These are phyloP conservation scores for Morpho helenor DNA, from an alignment of 2,888 invertebrate species.

Conservation along the genomic window DNA sequence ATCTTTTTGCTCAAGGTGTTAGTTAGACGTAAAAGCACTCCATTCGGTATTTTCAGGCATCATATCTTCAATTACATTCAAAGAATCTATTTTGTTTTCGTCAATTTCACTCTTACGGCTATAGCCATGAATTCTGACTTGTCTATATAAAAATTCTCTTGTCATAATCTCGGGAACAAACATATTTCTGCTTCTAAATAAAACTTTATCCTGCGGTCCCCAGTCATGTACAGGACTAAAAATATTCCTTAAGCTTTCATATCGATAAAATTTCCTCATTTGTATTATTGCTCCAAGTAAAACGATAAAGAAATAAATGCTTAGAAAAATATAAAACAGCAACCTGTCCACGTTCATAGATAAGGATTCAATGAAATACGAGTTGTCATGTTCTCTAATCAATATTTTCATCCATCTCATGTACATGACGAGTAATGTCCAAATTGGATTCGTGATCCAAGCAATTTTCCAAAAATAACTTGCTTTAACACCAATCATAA, in stretches of 20 bases:
- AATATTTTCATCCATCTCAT: slow-evolving; percentile 34
- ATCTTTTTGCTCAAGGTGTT: neutral
- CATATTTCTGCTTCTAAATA: slow-evolving; percentile 65
- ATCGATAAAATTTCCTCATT: slow-evolving; percentile 34
- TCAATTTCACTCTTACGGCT: slow-evolving; percentile 17
- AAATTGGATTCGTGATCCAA: slow-evolving; percentile 56
- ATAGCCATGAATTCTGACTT: slow-evolving; percentile 62
- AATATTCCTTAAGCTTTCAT: slow-evolving; percentile 32
- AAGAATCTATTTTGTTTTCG: slow-evolving; percentile 14
- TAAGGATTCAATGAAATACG: slow-evolving; percentile 35
- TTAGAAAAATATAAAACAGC: slow-evolving; percentile 41
- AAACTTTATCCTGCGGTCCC: slow-evolving; percentile 58
- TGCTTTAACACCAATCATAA: slow-evolving; percentile 68
- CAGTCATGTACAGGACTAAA: slow-evolving; percentile 45
- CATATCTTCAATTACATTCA: slow-evolving; percentile 16
- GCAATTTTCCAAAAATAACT: slow-evolving; percentile 57
- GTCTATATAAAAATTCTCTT: slow-evolving; percentile 68
- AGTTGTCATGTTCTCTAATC: slow-evolving; percentile 33
- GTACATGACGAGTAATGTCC: slow-evolving; percentile 39
- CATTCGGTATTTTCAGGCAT: slow-evolving; percentile 38
- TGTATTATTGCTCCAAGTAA: slow-evolving; percentile 40
- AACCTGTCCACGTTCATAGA: slow-evolving; percentile 35
- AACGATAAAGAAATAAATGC: slow-evolving; percentile 43
- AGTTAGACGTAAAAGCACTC: slow-evolving; percentile 52
- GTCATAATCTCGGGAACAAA: slow-evolving; percentile 74